These are phyloP conservation scores for Coranthus polyacanthus DNA, from an alignment of 2,797 vertebrate species.

Conservation along the genomic window DNA sequence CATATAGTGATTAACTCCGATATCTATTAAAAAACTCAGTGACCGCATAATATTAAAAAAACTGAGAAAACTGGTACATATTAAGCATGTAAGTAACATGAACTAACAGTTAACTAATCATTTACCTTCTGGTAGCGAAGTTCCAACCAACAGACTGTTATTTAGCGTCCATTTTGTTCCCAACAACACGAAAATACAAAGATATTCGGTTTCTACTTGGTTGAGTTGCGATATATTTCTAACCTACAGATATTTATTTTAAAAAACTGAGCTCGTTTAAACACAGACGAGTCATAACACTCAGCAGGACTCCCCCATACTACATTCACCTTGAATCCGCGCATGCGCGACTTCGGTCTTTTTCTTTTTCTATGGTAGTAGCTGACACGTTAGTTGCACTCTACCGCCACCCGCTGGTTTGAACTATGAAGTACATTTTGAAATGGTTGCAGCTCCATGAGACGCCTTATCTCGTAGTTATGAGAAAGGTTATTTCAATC, in stretches of 20 bases:
- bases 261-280: not conserved
- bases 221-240: not conserved
- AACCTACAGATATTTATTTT: not conserved
- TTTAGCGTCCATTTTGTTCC: not conserved
- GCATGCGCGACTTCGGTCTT: slow-evolving; percentile 1
- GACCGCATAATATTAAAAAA: too few species aligned
- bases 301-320: fast-evolving
- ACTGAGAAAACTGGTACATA: too few species aligned
- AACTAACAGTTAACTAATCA: not conserved
- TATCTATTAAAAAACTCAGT: too few species aligned
- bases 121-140: not conserved
- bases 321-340: slow-evolving; percentile 22
- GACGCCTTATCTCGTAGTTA: too few species aligned
- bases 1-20: too few species aligned
- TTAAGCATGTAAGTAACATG: too few species aligned
- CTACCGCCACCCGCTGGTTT: not conserved
- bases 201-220: not conserved
- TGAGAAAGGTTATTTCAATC: too few species aligned
- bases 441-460: too few species aligned
- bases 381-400: not conserved
- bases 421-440: too few species aligned
- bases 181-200: not conserved
- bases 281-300: fast-evolving
- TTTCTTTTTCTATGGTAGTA: not conserved
- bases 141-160: not conserved